Evolutionary conservation across 2,888 invertebrate genomes (phyloP).

Genomic region (Chrysolina oricalcia): DNA sequence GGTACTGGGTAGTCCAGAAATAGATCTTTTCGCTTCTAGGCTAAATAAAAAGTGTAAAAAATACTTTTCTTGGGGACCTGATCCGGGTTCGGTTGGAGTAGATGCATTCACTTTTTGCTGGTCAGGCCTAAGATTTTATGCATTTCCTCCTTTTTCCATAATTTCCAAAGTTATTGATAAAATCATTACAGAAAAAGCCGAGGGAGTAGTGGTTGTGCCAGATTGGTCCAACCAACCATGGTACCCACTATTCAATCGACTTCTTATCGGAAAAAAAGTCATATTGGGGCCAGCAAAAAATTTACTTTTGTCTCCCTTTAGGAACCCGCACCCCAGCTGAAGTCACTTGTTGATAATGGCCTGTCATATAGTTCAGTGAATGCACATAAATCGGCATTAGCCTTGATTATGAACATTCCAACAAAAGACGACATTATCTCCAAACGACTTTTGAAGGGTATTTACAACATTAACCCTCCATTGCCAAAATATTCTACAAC

Average conservation of each 20-base stretch:
- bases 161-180: constrained; percentile 38
- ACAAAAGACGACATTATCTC: constrained; percentile 23
- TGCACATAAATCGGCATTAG: constrained; percentile 26
- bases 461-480: constrained; percentile 21
- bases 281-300: constrained; percentile 11
- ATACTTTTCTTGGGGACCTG: constrained; percentile 49
- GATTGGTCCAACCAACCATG: constrained; percentile 2
- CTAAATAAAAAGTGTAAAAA: constrained; percentile 49
- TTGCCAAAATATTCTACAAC: constrained; percentile 37
- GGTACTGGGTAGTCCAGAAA: constrained; percentile 30
- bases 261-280: constrained; percentile 11
- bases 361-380: constrained; percentile 26
- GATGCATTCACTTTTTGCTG: constrained; percentile 54
- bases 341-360: constrained; percentile 10
- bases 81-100: constrained; percentile 42
- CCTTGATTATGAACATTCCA: background rate
- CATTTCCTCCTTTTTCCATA: constrained; percentile 50
- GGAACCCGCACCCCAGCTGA: constrained; percentile 18
- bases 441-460: constrained; percentile 42
- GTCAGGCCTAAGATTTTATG: constrained; percentile 48
- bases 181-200: constrained; percentile 39
- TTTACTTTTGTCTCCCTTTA: constrained; percentile 31
- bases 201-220: constrained; percentile 9
- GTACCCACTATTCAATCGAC: background rate
- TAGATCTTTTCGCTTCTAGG: constrained; percentile 50